A percentile compares a stretch with the other conserved stretches of the same genome.
These are phyloP conservation scores for Rhynchophorus ferrugineus DNA, from an alignment of 1,140 invertebrate species.

Conservation along the genomic window DNA sequence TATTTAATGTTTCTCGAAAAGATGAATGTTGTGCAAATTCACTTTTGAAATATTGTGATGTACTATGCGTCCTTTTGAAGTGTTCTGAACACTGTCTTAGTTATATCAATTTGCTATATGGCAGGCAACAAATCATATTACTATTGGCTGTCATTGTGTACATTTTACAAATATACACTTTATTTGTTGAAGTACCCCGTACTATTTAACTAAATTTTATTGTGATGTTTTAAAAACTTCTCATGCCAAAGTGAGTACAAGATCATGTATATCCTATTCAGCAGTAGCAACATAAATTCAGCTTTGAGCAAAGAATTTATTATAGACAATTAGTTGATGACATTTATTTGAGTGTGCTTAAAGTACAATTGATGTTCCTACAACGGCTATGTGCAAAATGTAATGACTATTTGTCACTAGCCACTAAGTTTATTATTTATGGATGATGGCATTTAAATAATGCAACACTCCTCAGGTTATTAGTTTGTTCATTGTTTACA, in stretches of 20 bases:
- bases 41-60: conserved; percentile 3
- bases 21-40: conserved; percentile 1
- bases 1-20: background rate
- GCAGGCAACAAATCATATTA: too few relatives aligned
- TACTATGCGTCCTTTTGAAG: background rate
- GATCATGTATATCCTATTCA: background rate
- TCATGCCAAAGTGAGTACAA: background rate
- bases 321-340: background rate
- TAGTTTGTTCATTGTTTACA: too few relatives aligned
- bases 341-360: background rate
- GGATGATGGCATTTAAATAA: too few relatives aligned
- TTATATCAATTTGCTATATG: background rate
- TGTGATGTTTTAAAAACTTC: background rate
- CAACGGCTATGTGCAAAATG: background rate
- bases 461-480: too few relatives aligned
- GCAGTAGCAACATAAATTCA: conserved; percentile 1
- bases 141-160: too few relatives aligned
- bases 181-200: too few relatives aligned
- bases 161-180: too few relatives aligned
- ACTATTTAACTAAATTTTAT: too few relatives aligned
- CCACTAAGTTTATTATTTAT: background rate
- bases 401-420: background rate
- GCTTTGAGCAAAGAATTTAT: background rate
- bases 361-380: background rate
- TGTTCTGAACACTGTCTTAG: background rate